Evolutionary conservation across 2,888 invertebrate species (phyloP), one percentile per base, ranked within the genome.

Genomic region (Morpho helenor): DNA sequence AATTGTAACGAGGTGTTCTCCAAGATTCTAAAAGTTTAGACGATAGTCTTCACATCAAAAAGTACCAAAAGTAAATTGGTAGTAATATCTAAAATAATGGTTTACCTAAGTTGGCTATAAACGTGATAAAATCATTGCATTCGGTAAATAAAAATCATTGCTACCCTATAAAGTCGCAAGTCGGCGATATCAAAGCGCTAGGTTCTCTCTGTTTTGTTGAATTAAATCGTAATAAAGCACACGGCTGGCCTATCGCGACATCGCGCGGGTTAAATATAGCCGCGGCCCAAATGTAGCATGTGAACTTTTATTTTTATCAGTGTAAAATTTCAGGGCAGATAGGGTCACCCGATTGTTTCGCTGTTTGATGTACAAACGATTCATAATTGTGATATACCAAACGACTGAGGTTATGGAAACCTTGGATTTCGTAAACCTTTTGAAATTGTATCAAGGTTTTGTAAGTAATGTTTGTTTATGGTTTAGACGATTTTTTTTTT

Each of bases 151-250:
- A 31, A 31, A 31, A 31, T 31, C 31, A 31, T 31, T 31, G 74
- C 60, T 63, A 74, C 78, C 67, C 69, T 71, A 75, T 67, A 45
- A 46, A 41, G 64, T 48, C 41, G 47, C 44, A 57, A 65, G 85
- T 78, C 89, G 89, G 89, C 84, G 67, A 66, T 80, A 76, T 82
- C 89, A 89, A 89, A 89, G 77, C 63, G 62, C 31, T 55, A 66
- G 68, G 68, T 70, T 62, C 75, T 76, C 74, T 77, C 73, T 76
- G 78, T 76, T 77, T 79, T 79, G 81, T 83, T 83, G 89, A 87
- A 89, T 89, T 87, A 88, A 89, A 87, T 80, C 80, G 84, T 85
- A 82, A 82, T 89, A 87, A 87, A 88, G 82, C 73, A 83, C 82
- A 72, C 76, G 75, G 66, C 66, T 55, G 59, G 61, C 57, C 66